Evolutionary conservation across 2,113 vertebrate genomes (phyloP).

Genomic region (Apteryx owenii): DNA sequence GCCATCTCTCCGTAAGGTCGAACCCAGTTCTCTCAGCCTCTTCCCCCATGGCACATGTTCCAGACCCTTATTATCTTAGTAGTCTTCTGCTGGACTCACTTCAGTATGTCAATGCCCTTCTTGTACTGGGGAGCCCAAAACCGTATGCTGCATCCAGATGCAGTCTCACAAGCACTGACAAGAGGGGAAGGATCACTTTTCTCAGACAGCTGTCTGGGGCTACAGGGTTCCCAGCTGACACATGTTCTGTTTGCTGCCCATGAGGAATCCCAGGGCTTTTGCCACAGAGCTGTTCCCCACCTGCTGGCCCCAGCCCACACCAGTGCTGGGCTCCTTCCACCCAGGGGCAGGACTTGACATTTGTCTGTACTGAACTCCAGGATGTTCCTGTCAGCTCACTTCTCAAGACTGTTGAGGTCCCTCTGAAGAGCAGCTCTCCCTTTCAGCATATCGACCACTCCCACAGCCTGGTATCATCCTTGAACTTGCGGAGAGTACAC

Average conservation of each 20-base stretch:
- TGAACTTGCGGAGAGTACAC: not conserved
- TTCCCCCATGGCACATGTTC: not conserved
- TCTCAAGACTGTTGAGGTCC: not conserved
- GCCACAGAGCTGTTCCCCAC: not conserved
- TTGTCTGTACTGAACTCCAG: too few species aligned
- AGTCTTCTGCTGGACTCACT: not conserved
- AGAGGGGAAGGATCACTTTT: not conserved
- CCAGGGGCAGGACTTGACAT: not conserved
- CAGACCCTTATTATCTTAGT: not conserved
- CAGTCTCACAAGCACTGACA: accelerated
- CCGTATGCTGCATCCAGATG: not conserved
- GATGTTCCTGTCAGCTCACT: not conserved
- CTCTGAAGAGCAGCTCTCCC: not conserved
- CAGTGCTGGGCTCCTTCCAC: not conserved
- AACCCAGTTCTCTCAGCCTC: not conserved
- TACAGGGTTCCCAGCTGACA: not conserved
- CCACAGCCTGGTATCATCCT: not conserved
- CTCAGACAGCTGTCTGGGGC: not conserved
- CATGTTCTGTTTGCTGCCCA: not conserved
- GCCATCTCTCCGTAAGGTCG: not conserved
- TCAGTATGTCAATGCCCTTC: not conserved
- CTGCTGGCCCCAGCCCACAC: not conserved
- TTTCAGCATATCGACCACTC: not conserved
- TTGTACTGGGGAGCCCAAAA: not conserved
- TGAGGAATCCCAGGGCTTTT: not conserved